Conservation (phyloP, 2,888 invertebrate species). For the Lepetodrilus schrolli region DNA sequence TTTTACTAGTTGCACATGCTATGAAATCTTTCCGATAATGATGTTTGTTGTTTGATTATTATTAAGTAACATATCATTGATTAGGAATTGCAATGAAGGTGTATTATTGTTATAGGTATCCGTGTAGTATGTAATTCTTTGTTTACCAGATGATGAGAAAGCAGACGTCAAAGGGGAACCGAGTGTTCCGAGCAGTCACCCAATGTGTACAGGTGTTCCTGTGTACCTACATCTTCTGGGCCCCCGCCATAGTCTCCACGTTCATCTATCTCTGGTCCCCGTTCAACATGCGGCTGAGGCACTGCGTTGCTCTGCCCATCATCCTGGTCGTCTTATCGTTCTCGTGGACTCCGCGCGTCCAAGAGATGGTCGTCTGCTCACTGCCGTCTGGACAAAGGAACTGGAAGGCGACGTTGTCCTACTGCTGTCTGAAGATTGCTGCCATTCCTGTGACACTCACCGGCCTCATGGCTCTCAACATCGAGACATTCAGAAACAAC, state of each 20-base stretch:
- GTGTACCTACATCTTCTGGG: constrained; percentile 34
- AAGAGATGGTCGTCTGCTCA: constrained; percentile 42
- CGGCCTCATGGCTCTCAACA: constrained; percentile 45
- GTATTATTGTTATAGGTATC: not conserved
- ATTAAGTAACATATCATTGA: not conserved
- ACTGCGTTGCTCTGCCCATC: constrained; percentile 46
- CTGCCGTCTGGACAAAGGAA: constrained; percentile 35
- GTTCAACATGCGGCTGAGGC: constrained; percentile 43
- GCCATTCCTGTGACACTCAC: constrained; percentile 40
- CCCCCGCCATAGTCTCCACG: constrained; percentile 40
- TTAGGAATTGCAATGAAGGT: not conserved
- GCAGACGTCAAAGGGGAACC: not conserved
- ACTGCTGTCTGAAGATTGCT: constrained; percentile 43
- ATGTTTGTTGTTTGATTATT: not conserved
- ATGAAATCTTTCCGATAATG: no score
- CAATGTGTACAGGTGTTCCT: constrained; percentile 39
- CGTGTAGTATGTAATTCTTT: no score
- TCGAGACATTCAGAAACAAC: constrained; percentile 44
- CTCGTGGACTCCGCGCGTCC: constrained; percentile 47
- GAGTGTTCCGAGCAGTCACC: constrained; percentile 23
- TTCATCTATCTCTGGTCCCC: constrained; percentile 42
- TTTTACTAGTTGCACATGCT: no score
- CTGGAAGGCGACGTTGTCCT: constrained; percentile 46
- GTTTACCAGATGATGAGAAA: not conserved
- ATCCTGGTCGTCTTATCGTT: constrained; percentile 45